Conservation (phyloP, 2,888 invertebrate species). For the Acleris holmiana region DNA sequence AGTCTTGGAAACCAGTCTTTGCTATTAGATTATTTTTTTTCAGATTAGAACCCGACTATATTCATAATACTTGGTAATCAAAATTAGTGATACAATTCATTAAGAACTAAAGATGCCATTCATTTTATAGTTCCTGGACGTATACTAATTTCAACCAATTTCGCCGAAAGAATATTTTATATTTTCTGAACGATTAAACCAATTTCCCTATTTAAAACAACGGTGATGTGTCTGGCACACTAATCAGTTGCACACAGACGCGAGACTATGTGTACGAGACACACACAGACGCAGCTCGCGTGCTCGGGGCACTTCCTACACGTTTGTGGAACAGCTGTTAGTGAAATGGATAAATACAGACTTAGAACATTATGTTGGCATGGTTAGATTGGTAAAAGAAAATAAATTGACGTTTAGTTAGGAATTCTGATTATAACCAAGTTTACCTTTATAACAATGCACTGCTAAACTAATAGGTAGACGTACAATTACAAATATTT, state of each 20-base stretch:
- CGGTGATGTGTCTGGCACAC: conserved; percentile 23
- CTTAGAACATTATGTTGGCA: background rate
- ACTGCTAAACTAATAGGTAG: too few relatives aligned
- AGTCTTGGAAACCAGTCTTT: too few relatives aligned
- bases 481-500: too few relatives aligned
- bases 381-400: too few relatives aligned
- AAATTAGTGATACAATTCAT: too few relatives aligned
- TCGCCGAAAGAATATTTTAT: conserved; percentile 24
- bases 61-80: too few relatives aligned
- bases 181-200: too few relatives aligned
- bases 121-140: background rate
- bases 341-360: conserved; percentile 24
- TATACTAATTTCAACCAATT: background rate
- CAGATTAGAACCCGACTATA: too few relatives aligned
- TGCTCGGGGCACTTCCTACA: conserved; percentile 27
- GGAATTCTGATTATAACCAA: too few relatives aligned
- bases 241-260: conserved; percentile 21
- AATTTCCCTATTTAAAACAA: conserved; percentile 31
- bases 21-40: too few relatives aligned
- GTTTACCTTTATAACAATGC: too few relatives aligned
- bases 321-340: conserved; percentile 29
- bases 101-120: background rate
- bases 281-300: conserved; percentile 17
- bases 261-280: background rate
- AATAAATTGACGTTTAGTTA: too few relatives aligned